A percentile compares a stretch with the other conserved stretches of the same genome.
Conservation (phyloP, 2,888 invertebrate species). For the Nesidiocoris tenuis region DNA sequence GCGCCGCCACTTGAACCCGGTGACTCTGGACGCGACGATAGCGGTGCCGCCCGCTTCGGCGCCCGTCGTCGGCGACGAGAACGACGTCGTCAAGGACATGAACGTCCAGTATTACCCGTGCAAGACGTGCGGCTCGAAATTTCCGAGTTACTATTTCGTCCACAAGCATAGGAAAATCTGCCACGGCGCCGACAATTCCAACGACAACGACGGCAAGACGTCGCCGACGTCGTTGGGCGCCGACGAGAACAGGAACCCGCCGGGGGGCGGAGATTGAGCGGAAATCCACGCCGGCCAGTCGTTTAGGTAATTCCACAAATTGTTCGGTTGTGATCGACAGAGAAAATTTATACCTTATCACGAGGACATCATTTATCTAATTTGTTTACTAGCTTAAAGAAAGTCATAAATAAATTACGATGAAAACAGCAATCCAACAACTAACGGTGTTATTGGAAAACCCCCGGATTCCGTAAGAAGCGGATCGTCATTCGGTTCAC, state of each 20-base stretch:
- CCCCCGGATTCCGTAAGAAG: too few relatives aligned
- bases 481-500: too few relatives aligned
- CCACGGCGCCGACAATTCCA: slow-evolving; percentile 65
- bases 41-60: background rate
- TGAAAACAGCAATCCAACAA: too few relatives aligned
- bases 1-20: slow-evolving; percentile 66
- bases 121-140: slow-evolving; percentile 88
- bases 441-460: too few relatives aligned
- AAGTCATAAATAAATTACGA: too few relatives aligned
- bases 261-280: too few relatives aligned
- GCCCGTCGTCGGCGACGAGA: background rate
- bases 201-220: slow-evolving; percentile 38
- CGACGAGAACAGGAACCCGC: background rate
- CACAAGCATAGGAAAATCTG: slow-evolving; percentile 84
- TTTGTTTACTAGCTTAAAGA: too few relatives aligned
- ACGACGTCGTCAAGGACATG: slow-evolving; percentile 58
- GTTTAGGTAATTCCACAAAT: too few relatives aligned
- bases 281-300: too few relatives aligned
- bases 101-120: slow-evolving; percentile 90
- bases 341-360: too few relatives aligned
- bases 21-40: slow-evolving; percentile 51
- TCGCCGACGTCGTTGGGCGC: background rate
- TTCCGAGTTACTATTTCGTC: slow-evolving; percentile 85
- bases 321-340: too few relatives aligned
- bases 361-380: too few relatives aligned